Evolutionary conservation across 2,113 vertebrate species (phyloP).

Genomic region (Apistogramma diplotaenia): DNA sequence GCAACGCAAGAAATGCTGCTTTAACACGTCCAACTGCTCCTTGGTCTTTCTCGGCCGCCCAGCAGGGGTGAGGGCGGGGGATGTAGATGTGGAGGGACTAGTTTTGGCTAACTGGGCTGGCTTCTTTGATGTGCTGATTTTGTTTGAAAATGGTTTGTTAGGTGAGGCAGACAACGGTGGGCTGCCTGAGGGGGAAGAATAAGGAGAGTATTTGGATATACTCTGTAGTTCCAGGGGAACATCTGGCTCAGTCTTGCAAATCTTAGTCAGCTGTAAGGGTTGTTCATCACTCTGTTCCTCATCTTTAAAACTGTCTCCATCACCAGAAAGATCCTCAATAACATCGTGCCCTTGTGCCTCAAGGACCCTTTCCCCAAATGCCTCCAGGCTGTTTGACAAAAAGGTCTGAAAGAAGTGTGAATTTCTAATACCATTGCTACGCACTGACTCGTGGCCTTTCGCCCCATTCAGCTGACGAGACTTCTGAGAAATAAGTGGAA

Average conservation of each 20-base stretch:
- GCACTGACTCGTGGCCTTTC: conserved; percentile 44
- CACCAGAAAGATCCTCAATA: conserved; percentile 57
- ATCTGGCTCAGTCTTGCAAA: conserved; percentile 54
- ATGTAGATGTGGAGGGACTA: conserved; percentile 62
- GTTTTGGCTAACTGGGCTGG: conserved; percentile 59
- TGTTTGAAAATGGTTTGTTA: conserved; percentile 63
- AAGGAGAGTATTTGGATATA: conserved; percentile 35
- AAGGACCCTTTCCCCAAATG: conserved; percentile 64
- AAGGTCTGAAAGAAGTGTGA: conserved; percentile 78
- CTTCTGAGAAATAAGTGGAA: conserved; percentile 67
- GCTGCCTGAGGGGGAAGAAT: conserved; percentile 60
- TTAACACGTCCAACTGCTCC: conserved; percentile 86
- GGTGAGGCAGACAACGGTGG: conserved; percentile 55
- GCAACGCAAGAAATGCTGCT: conserved; percentile 85
- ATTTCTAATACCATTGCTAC: conserved; percentile 61
- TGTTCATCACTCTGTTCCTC: conserved; percentile 64
- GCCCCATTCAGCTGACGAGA: conserved; percentile 43
- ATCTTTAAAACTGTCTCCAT: conserved; percentile 64
- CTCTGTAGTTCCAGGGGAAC: conserved; percentile 37
- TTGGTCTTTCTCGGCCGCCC: conserved; percentile 86
- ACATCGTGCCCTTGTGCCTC: conserved; percentile 50
- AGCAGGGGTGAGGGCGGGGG: conserved; percentile 74
- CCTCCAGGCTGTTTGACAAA: conserved; percentile 74
- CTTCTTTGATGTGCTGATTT: conserved; percentile 64
- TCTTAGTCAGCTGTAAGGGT: conserved; percentile 66